phyloP scores from a whole-genome alignment of 1,140 invertebrate genomes.

The Doryteuthis pealeii region DNA sequence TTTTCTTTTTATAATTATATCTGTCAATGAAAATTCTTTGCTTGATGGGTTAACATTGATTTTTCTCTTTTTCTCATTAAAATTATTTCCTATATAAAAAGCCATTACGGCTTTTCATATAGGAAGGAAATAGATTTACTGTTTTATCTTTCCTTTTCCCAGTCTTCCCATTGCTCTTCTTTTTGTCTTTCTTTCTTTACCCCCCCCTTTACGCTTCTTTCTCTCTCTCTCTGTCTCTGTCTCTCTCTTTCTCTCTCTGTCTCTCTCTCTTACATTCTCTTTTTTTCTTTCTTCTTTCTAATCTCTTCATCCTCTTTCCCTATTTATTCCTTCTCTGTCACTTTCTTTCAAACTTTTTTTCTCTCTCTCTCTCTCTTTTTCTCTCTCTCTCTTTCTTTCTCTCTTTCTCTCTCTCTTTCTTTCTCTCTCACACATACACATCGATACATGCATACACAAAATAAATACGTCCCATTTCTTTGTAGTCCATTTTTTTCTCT shows the following conservation, averaged over 20 bases:
- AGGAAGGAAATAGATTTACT: background rate
- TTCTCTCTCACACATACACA: constrained; percentile 13
- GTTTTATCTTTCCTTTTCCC: background rate
- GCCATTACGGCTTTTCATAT: background rate
- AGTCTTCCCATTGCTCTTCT: background rate
- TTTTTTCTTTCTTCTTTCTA: background rate
- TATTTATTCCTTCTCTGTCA: background rate
- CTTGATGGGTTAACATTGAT: background rate
- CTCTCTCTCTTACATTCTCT: background rate
- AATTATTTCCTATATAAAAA: background rate
- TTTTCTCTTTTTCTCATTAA: background rate
- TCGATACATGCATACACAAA: constrained; percentile 11
- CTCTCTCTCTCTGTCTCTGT: background rate
- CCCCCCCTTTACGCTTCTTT: background rate
- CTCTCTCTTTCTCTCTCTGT: background rate
- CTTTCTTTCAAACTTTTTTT: too few species aligned
- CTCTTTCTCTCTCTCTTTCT: background rate
- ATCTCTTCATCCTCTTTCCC: too few species aligned
- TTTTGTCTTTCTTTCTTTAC: background rate
- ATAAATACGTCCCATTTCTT: too few species aligned
- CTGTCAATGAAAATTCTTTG: background rate
- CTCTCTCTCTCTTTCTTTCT: background rate
- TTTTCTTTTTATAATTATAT: background rate
- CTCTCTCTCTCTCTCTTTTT: background rate
- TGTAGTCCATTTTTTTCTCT: too few species aligned